phyloP scores from a whole-genome alignment of 2,888 invertebrate species.

The Chaetoderma sp. region DNA sequence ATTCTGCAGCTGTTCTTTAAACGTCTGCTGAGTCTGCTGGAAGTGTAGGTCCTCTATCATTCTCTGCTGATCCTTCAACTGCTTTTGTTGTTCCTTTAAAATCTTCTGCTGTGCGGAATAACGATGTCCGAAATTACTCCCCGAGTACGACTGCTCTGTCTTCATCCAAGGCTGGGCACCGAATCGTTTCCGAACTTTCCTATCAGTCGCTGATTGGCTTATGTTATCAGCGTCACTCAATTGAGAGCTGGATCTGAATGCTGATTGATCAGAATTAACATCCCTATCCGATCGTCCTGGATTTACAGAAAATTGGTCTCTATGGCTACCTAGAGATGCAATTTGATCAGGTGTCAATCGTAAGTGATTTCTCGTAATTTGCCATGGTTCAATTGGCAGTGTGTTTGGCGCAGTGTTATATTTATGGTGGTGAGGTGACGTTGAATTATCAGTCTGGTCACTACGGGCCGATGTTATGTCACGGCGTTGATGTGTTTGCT shows the following conservation, averaged over 20 bases:
- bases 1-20: background rate
- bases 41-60: conserved; percentile 61
- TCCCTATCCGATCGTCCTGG: too few relatives aligned
- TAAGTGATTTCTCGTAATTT: conserved; percentile 53
- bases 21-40: conserved; percentile 27
- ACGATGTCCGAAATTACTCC: conserved; percentile 59
- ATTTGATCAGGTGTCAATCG: conserved; percentile 52
- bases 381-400: conserved; percentile 57
- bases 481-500: background rate
- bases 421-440: background rate
- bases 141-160: conserved; percentile 39
- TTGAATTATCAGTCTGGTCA: conserved; percentile 6
- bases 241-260: background rate
- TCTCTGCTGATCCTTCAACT: conserved; percentile 58
- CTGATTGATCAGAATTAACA: background rate
- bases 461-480: conserved; percentile 17
- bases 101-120: conserved; percentile 65
- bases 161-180: conserved; percentile 61
- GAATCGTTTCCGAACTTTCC: conserved; percentile 49
- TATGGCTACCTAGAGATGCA: conserved; percentile 35
- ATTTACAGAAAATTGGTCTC: too few relatives aligned
- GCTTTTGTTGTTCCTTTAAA: conserved; percentile 59
- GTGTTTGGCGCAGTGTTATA: conserved; percentile 13
- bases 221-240: conserved; percentile 28
- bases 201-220: conserved; percentile 37